A percentile compares a stretch with the other conserved stretches of the same genome.
phyloP scores from a whole-genome alignment of 2,113 vertebrate species.

The Astatotilapia flaviijosephi region DNA sequence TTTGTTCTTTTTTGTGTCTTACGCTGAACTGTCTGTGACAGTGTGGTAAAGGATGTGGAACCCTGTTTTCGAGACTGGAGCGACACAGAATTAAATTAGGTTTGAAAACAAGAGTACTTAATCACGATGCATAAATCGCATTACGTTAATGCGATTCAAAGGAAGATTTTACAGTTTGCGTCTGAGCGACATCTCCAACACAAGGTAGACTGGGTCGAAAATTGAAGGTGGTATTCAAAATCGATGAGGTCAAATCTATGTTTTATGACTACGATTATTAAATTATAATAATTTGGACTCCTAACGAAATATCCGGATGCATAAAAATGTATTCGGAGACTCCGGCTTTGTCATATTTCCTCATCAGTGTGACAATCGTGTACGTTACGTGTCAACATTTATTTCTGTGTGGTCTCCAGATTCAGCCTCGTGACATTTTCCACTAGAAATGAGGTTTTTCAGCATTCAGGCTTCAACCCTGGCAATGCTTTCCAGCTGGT shows the following conservation, averaged over 20 bases:
- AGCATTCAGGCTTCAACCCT: constrained; percentile 37
- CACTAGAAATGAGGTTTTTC: constrained; percentile 71
- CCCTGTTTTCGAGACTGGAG: constrained; percentile 37
- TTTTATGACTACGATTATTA: neutral
- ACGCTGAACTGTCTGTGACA: constrained; percentile 56
- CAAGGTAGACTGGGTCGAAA: neutral
- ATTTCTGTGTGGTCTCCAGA: constrained; percentile 60
- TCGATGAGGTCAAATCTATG: neutral
- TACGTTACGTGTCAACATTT: constrained; percentile 1
- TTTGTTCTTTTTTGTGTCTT: constrained; percentile 64
- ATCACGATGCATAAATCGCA: constrained; percentile 10
- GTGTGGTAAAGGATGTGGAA: constrained; percentile 36
- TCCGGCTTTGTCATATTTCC: constrained; percentile 20
- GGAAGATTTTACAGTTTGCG: neutral
- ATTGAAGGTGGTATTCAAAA: neutral
- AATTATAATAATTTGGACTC: constrained; percentile 14
- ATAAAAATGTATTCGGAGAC: neutral
- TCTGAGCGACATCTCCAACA: neutral
- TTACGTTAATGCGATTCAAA: constrained; percentile 12
- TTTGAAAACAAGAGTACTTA: neutral
- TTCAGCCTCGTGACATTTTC: constrained; percentile 75
- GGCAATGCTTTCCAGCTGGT: constrained; percentile 51
- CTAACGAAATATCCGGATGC: constrained; percentile 14
- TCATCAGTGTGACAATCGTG: constrained; percentile 16
- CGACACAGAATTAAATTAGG: neutral